Conservation (phyloP, 2,797 vertebrate species). For the Danio choprae region DNA sequence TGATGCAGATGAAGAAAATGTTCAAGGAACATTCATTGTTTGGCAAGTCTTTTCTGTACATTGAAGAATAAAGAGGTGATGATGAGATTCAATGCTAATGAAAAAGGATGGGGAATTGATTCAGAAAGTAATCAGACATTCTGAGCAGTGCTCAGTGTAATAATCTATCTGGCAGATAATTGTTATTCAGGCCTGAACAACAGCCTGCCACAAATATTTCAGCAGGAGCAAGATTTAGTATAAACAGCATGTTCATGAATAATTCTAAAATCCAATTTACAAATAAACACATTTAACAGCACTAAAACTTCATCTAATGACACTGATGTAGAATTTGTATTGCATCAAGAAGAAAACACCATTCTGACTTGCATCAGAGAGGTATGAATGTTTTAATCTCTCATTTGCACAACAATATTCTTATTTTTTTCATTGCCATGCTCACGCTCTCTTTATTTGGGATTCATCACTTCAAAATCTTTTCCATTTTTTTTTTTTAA, state of each 20-base stretch:
- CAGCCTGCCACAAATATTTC: constrained; percentile 23
- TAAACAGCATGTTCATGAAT: neutral
- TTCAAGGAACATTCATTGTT: constrained; percentile 22
- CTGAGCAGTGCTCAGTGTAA: constrained; percentile 2
- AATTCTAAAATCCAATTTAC: neutral
- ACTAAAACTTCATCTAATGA: neutral
- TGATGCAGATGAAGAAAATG: neutral
- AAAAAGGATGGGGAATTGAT: constrained; percentile 26
- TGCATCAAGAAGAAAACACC: neutral
- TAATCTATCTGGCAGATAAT: constrained; percentile 18
- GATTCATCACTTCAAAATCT: constrained; percentile 45
- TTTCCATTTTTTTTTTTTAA: neutral
- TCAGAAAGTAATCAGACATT: constrained; percentile 14
- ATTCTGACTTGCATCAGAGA: neutral
- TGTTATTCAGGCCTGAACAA: constrained; percentile 27
- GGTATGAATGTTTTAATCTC: neutral
- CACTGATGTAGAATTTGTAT: neutral
- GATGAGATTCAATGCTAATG: neutral
- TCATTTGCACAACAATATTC: constrained; percentile 13
- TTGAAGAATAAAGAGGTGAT: constrained; percentile 1
- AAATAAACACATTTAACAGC: neutral
- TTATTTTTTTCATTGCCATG: constrained; percentile 16
- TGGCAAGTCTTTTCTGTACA: neutral
- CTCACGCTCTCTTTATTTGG: constrained; percentile 35
- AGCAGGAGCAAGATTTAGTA: neutral